Evolutionary conservation across 2,797 vertebrate species (phyloP).

Genomic region (Nannoperca obscura): DNA sequence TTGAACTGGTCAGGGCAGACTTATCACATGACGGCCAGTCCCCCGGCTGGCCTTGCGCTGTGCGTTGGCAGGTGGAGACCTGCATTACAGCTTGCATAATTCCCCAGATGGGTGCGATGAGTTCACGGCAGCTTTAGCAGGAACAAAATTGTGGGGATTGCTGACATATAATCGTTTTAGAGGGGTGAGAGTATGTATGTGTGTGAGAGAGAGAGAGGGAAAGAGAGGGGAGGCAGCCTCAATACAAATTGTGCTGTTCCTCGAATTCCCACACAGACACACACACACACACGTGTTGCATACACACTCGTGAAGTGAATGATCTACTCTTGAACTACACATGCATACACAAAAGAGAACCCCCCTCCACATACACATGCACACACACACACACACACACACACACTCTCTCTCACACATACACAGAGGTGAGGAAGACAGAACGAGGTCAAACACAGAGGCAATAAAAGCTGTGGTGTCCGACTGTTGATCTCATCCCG

Average conservation of each 20-base stretch:
- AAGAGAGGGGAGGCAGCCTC: slow-evolving; percentile 56
- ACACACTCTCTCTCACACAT: slow-evolving; percentile 34
- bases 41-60: slow-evolving; percentile 64
- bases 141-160: slow-evolving; percentile 83
- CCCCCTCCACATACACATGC: slow-evolving; percentile 2
- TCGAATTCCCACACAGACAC: slow-evolving; percentile 42
- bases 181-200: slow-evolving; percentile 58
- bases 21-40: slow-evolving; percentile 85
- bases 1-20: slow-evolving; percentile 84
- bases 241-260: slow-evolving; percentile 67
- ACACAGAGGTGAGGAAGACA: slow-evolving; percentile 78
- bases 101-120: slow-evolving; percentile 86
- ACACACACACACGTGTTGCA: slow-evolving; percentile 38
- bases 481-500: slow-evolving; percentile 76
- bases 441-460: slow-evolving; percentile 82
- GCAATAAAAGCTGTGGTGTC: slow-evolving; percentile 76
- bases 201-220: slow-evolving; percentile 19
- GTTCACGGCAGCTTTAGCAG: slow-evolving; percentile 84
- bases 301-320: slow-evolving; percentile 44
- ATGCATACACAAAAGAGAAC: slow-evolving; percentile 4
- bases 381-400: slow-evolving; percentile 35
- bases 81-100: slow-evolving; percentile 83
- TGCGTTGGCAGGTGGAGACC: slow-evolving; percentile 84
- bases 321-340: slow-evolving; percentile 41
- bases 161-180: slow-evolving; percentile 88